Percentiles rank a stretch among this genome's conserved stretches.
phyloP scores from a whole-genome alignment of 2,113 vertebrate genomes.

The Lates calcarifer region DNA sequence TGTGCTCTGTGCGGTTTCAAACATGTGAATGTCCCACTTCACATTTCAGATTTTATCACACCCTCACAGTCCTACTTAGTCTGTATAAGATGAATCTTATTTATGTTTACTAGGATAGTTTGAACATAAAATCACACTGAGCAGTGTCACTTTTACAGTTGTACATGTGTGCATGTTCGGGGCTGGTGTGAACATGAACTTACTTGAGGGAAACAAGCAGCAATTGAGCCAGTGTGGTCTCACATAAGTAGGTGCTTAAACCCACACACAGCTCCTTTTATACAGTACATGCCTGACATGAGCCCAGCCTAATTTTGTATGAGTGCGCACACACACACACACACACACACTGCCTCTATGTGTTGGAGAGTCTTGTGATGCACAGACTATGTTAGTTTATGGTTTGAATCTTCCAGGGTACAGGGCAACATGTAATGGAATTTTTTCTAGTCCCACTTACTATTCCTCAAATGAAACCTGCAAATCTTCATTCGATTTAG shows the following conservation, averaged over 20 bases:
- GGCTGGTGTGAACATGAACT: slow-evolving; percentile 2
- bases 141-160: too few species aligned
- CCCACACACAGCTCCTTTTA: slow-evolving; percentile 60
- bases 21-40: too few species aligned
- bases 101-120: too few species aligned
- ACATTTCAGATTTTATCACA: too few species aligned
- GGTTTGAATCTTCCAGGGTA: not conserved
- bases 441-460: not conserved
- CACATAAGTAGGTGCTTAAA: slow-evolving; percentile 59
- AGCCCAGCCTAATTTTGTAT: slow-evolving; percentile 48
- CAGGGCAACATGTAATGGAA: not conserved
- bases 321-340: not conserved
- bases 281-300: slow-evolving; percentile 43
- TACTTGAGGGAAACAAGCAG: slow-evolving; percentile 45
- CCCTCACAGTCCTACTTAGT: too few species aligned
- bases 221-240: slow-evolving; percentile 68
- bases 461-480: not conserved
- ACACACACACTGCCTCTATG: not conserved
- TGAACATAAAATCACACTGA: too few species aligned
- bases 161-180: slow-evolving; percentile 3
- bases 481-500: not conserved
- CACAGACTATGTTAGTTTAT: not conserved
- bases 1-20: too few species aligned
- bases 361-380: not conserved
- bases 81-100: too few species aligned